Base-by-base conservation (phyloP, 2,113 vertebrate species). In the Nothocercus nigrocapillus region DNA sequence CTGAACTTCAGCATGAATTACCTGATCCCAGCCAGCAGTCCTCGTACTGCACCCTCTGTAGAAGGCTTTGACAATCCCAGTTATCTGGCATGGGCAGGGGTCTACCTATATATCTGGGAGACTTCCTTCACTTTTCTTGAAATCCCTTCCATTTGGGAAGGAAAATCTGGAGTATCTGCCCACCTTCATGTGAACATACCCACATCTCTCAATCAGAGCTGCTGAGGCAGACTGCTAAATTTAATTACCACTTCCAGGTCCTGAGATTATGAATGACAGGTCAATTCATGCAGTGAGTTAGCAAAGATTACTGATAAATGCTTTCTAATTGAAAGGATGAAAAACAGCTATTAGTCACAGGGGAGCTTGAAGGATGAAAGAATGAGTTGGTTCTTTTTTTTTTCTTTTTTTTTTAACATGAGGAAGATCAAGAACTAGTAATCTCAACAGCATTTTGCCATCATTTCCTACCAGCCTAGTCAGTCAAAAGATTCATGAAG, bases 271-370 rank as follows among this genome's bases (percentile, higher is more conserved):
- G 93, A 97, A 94, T 95, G 96, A 96, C 97, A 96, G 93, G 96
- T 93, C 97, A 98, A 85, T 95, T 98, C 96, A 95, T 77, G 89
- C 96, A 90, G 95, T 88, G 96, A 97, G 95, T 92, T 96, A 95
- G 97, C 96, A 97, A 95, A 96, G 97, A 96, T 95, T 97, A 96
- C 95, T 97, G 97, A 98, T 97, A 97, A 98, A 97, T 72, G 94
- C 96, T 94, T 97, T 96, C 96, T 97, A 96, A 97, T 86, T 96
- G 97, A 97, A 97, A 98, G 95, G 96, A 97, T 96, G 97, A 97
- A 97, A 96, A 95, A 97, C 92, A 87, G 94, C 92, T 90, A 82
- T 98, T 96, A 98, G 94, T 98, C 97, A 96, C 77, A 32, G n/a
- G 93, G 7, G 49, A 92, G 95, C 77, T 61, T 88, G 69, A 85